These are phyloP conservation scores for Otocyon megalotis DNA, from an alignment of 2,113 vertebrate species.

Conservation along the genomic window DNA sequence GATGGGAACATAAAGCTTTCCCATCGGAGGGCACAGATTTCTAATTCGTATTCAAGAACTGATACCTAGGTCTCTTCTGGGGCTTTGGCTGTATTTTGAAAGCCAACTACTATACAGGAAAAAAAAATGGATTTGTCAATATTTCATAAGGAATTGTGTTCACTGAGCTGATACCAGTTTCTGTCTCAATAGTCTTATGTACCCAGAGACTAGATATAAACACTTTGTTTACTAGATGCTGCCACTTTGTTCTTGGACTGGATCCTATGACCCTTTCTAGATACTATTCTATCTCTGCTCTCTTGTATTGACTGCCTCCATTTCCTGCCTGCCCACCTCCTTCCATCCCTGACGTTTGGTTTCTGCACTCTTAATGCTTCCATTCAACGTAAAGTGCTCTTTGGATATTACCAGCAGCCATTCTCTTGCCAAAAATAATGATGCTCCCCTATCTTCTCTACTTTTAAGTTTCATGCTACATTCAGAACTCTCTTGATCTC, in stretches of 20 bases:
- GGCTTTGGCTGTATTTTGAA: background rate
- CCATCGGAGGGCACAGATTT: background rate
- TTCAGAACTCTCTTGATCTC: background rate
- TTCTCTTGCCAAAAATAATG: background rate
- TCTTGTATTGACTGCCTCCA: background rate
- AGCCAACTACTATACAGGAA: background rate
- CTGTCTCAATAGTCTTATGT: background rate
- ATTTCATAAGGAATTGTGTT: background rate
- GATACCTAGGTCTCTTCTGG: background rate
- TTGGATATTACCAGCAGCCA: background rate
- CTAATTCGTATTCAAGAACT: conserved; percentile 15
- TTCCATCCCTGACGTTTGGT: background rate
- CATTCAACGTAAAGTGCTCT: background rate
- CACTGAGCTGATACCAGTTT: background rate
- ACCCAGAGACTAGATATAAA: background rate
- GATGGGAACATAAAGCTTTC: background rate
- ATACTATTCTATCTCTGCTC: background rate
- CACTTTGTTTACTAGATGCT: too few species aligned
- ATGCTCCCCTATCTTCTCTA: background rate
- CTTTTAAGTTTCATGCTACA: background rate
- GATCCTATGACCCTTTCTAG: background rate
- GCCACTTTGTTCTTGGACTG: background rate
- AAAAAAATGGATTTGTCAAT: background rate
- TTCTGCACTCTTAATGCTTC: background rate
- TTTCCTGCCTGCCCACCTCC: background rate